phyloP scores from a whole-genome alignment of 2,888 invertebrate species.

The Drosophila histrio region DNA sequence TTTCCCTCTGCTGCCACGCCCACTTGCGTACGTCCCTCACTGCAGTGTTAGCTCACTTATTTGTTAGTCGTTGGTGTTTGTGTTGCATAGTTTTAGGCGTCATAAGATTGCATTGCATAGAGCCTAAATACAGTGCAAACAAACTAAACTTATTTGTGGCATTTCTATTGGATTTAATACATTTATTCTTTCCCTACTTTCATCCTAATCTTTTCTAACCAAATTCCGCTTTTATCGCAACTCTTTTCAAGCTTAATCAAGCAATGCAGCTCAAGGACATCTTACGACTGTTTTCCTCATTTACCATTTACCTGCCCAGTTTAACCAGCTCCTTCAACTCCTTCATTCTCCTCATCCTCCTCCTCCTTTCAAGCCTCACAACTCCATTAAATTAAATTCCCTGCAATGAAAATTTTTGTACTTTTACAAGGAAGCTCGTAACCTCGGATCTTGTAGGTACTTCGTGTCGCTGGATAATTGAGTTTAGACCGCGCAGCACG shows the following conservation, averaged over 20 bases:
- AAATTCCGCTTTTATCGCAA: neutral
- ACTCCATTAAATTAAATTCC: constrained; percentile 62
- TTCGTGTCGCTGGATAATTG: constrained; percentile 67
- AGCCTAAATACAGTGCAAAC: neutral
- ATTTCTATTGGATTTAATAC: constrained; percentile 3
- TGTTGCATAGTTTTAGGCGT: constrained; percentile 39
- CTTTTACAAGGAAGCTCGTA: constrained; percentile 27
- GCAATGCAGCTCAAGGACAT: constrained; percentile 12
- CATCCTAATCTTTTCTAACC: neutral
- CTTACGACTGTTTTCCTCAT: constrained; percentile 35
- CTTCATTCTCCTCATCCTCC: neutral
- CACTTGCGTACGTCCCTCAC: too few relatives aligned
- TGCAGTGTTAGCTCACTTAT: neutral
- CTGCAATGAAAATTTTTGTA: constrained; percentile 67
- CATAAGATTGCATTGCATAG: constrained; percentile 27
- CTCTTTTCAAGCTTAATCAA: constrained; percentile 10
- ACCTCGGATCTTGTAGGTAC: constrained; percentile 30
- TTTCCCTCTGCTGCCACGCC: neutral
- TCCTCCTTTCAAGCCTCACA: neutral
- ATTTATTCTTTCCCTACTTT: neutral
- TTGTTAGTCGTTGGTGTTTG: constrained; percentile 18
- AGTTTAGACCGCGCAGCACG: constrained; percentile 57
- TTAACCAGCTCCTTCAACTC: neutral
- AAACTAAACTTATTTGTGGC: neutral
- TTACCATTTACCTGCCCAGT: constrained; percentile 31